These are phyloP conservation scores for Amiota communis DNA, from an alignment of 2,888 invertebrate species.

Conservation along the genomic window DNA sequence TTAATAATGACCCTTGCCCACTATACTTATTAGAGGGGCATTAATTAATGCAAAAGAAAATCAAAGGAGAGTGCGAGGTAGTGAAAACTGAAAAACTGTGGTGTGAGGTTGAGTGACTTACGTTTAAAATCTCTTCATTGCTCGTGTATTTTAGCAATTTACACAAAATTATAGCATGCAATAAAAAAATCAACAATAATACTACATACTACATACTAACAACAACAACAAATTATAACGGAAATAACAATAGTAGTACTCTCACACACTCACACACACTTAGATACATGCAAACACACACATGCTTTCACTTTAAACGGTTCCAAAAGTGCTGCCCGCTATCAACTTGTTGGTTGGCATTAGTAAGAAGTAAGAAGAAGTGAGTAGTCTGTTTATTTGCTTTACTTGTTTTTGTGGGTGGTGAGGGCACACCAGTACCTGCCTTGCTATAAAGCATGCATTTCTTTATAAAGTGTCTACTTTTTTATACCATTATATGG, in stretches of 20 bases:
- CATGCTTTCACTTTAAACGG: conserved; percentile 20
- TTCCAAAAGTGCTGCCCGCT: conserved; percentile 36
- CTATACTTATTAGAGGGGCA: not conserved
- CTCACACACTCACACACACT: not conserved
- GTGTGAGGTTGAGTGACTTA: conserved; percentile 11
- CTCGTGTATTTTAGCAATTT: conserved; percentile 59
- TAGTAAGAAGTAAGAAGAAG: too few relatives aligned
- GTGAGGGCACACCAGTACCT: not conserved
- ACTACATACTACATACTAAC: conserved; percentile 37
- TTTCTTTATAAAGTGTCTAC: too few relatives aligned
- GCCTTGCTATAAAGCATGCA: too few relatives aligned
- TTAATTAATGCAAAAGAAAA: too few relatives aligned
- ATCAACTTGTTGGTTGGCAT: too few relatives aligned
- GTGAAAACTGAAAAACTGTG: too few relatives aligned
- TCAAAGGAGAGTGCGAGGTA: too few relatives aligned
- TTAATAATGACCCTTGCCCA: conserved; percentile 11
- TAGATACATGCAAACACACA: conserved; percentile 19
- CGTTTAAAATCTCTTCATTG: conserved; percentile 34
- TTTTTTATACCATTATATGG: too few relatives aligned
- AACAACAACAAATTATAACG: conserved; percentile 35
- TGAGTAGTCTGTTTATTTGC: not conserved
- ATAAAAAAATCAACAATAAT: conserved; percentile 38
- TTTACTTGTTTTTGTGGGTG: not conserved
- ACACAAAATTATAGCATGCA: conserved; percentile 46
- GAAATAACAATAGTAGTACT: not conserved